These are phyloP conservation scores for Melinopterus prodromus DNA, from an alignment of 2,888 invertebrate species.

Conservation along the genomic window DNA sequence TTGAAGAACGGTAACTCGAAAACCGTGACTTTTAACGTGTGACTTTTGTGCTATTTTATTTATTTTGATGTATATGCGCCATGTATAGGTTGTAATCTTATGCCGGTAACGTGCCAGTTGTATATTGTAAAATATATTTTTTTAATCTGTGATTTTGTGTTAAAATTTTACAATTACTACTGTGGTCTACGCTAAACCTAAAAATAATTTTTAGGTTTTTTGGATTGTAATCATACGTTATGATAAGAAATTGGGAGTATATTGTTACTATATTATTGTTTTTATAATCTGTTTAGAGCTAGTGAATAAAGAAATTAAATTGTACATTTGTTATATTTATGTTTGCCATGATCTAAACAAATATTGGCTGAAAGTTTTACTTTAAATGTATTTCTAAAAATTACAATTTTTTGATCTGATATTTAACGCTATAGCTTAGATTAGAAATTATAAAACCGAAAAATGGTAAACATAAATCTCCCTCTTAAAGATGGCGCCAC, in stretches of 20 bases:
- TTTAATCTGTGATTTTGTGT: constrained; percentile 5
- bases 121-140: constrained; percentile 14
- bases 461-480: too few species aligned
- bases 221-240: not conserved
- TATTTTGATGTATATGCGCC: constrained; percentile 14
- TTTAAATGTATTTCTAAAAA: too few species aligned
- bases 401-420: too few species aligned
- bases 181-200: not conserved
- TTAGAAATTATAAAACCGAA: too few species aligned
- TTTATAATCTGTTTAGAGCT: not conserved
- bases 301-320: not conserved
- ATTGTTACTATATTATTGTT: not conserved
- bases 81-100: constrained; percentile 15
- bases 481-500: too few species aligned
- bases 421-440: too few species aligned
- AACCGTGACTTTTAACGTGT: constrained; percentile 54
- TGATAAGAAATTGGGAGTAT: not conserved
- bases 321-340: not conserved
- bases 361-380: not conserved
- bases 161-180: not conserved
- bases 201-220: not conserved
- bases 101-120: not conserved
- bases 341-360: not conserved
- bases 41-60: constrained; percentile 8
- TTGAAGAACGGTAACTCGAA: constrained; percentile 48